Evolutionary conservation across 2,113 vertebrate species (phyloP), one percentile per base, ranked within the genome.

Genomic region (Colistium nudipinnis): DNA sequence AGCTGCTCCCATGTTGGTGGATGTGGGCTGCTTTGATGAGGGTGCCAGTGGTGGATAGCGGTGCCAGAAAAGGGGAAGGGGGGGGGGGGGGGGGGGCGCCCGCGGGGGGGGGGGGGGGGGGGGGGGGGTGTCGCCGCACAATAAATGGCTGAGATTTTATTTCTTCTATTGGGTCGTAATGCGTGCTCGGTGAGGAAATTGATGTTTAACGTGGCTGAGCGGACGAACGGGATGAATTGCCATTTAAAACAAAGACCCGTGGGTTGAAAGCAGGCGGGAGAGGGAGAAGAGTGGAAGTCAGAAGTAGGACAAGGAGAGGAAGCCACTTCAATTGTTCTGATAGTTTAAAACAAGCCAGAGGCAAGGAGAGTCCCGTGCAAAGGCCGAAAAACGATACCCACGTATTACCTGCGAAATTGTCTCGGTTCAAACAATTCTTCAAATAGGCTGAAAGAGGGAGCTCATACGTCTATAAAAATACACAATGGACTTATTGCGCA

Each of bases 101-200:
- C 63, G 73, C 80, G 78, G 80, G 77, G 70, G 82, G 87, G 84
- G 77, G 78, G 75, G 3, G 25, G 22, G 28, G 70, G 60, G 54
- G 83, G 41, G 70, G 62, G 83, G 80, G 76, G 62, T n/a, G n/a
- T n/a, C n/a, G 82, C 53, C 43, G 70, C 66, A 68, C 90, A 88
- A 82, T 87, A 90, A 91, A 90, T 79, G 83, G 77, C 87, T 55
- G 76, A 81, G 89, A 81, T 93, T 91, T 92, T 92, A 92, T 90
- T 90, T 79, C 86, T 84, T 88, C 87, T 82, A 87, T 89, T 83
- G 79, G 87, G 83, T 91, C 87, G 76, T 92, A 91, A 92, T 89
- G 88, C 90, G 86, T 87, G 88, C 88, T 90, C 80, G 64, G 83
- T 69, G 83, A 90, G 88, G 88, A 90, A 92, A 90, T 90, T 84